Conservation (phyloP, 2,113 vertebrate species). For the Alligator sinensis region DNA sequence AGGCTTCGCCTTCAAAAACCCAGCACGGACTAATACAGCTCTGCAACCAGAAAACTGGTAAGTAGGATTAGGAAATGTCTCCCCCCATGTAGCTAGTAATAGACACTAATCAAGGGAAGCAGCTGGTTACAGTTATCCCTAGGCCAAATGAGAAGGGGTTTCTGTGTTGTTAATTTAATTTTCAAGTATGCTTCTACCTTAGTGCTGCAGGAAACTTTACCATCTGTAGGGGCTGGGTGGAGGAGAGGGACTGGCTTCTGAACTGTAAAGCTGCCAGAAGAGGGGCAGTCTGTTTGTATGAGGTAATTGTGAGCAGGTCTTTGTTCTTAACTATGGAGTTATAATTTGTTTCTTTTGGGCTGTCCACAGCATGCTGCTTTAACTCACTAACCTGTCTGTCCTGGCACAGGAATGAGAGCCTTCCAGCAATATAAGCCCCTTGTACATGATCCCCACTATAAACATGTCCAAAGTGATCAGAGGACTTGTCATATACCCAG, state of each 20-base stretch:
- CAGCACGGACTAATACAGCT: no score
- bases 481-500: no score
- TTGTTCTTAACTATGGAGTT: neutral
- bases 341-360: neutral
- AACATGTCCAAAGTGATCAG: no score
- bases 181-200: neutral
- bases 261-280: neutral
- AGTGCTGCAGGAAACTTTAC: neutral
- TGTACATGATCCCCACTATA: no score
- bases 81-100: no score
- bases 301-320: neutral
- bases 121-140: no score
- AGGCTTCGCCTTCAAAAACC: no score
- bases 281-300: neutral
- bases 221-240: neutral
- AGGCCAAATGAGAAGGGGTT: no score
- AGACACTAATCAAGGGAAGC: no score
- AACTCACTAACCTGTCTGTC: neutral
- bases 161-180: neutral
- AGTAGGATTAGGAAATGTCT: no score
- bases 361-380: accelerated
- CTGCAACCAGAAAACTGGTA: no score
- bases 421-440: neutral
- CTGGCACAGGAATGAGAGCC: neutral
- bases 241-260: neutral